Conservation (phyloP, 2,797 vertebrate genomes). For the Ctenochaetus hawaiiensis region DNA sequence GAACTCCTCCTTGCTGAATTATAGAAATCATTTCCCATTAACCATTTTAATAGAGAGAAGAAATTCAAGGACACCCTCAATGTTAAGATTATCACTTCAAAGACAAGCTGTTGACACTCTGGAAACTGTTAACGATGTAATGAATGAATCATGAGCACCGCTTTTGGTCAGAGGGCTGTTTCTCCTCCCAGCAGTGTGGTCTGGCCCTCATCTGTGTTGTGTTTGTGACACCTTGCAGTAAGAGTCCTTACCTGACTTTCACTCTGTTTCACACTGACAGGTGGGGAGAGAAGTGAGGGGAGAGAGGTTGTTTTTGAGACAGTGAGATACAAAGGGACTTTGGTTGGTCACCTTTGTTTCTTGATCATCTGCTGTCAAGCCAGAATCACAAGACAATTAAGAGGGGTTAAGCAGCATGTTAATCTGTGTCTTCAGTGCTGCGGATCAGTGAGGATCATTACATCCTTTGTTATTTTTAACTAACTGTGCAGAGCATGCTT, state of each 20-base stretch:
- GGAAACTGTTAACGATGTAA: constrained; percentile 82
- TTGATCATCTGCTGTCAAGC: constrained; percentile 59
- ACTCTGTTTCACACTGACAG: constrained; percentile 55
- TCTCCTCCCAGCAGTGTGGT: constrained; percentile 57
- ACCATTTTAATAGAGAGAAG: constrained; percentile 82
- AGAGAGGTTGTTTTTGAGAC: constrained; percentile 54
- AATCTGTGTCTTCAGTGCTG: constrained; percentile 63
- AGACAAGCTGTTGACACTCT: constrained; percentile 86
- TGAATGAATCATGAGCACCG: constrained; percentile 83
- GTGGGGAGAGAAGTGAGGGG: constrained; percentile 37
- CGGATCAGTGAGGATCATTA: constrained; percentile 64
- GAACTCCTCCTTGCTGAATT: constrained; percentile 83
- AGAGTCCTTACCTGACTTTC: constrained; percentile 68
- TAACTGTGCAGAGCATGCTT: constrained; percentile 45
- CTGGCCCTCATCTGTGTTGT: constrained; percentile 54
- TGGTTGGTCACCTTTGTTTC: constrained; percentile 67
- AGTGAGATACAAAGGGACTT: constrained; percentile 63
- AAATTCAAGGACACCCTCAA: constrained; percentile 85
- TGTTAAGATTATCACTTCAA: constrained; percentile 88
- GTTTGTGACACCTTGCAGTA: constrained; percentile 60
- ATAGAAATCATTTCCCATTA: constrained; percentile 85
- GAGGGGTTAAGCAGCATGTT: constrained; percentile 62
- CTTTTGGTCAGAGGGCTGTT: constrained; percentile 77
- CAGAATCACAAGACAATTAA: constrained; percentile 72
- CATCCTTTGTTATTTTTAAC: constrained; percentile 58